Conservation (phyloP, 2,113 vertebrate genomes). For the Oophaga pumilio region DNA sequence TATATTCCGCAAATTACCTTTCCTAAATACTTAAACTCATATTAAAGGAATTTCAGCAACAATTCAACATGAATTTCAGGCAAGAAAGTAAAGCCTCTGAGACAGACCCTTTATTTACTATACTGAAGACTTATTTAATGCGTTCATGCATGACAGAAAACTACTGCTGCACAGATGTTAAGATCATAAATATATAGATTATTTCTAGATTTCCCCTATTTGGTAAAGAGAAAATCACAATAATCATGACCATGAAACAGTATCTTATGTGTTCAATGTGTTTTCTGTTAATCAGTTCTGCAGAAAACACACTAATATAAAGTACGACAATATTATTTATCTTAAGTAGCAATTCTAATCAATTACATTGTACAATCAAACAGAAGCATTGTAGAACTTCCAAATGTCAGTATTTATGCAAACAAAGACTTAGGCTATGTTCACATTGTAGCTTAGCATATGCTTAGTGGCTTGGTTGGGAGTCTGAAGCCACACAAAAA, state of each 20-base stretch:
- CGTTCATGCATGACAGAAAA: not conserved
- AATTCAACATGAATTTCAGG: conserved; percentile 23
- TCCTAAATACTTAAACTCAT: conserved; percentile 15
- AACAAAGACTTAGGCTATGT: too few relatives aligned
- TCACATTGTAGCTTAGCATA: too few relatives aligned
- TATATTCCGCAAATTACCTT: not conserved
- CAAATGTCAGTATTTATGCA: too few relatives aligned
- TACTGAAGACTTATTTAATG: conserved; percentile 24
- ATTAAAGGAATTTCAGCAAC: conserved; percentile 4
- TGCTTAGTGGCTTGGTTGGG: too few relatives aligned
- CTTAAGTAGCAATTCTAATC: too few relatives aligned
- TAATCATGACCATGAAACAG: not conserved
- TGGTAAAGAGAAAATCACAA: conserved; percentile 8
- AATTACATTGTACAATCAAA: too few relatives aligned
- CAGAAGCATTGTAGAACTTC: too few relatives aligned
- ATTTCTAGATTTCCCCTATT: conserved; percentile 18
- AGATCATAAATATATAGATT: not conserved
- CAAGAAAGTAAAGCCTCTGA: conserved; percentile 7
- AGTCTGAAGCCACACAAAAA: too few relatives aligned
- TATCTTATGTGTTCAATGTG: not conserved
- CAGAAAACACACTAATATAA: not conserved
- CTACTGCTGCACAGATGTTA: conserved; percentile 37
- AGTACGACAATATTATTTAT: not conserved
- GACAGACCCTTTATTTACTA: conserved; percentile 1
- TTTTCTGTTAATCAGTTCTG: not conserved